Conservation (phyloP, 2,797 vertebrate genomes). For the Novumbra hubbsi region DNA sequence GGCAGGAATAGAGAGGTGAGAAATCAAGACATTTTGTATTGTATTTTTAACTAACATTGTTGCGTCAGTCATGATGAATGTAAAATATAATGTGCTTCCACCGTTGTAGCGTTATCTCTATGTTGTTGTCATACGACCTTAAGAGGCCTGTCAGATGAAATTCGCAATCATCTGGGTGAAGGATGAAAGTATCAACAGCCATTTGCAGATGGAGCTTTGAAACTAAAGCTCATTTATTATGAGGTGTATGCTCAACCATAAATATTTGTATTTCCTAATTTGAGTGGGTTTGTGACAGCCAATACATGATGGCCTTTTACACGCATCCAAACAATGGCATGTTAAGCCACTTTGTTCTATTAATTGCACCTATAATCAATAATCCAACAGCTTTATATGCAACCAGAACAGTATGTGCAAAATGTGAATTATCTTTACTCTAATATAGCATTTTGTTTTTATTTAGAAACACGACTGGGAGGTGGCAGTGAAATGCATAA, state of each 20-base stretch:
- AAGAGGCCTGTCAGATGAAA: conserved; percentile 56
- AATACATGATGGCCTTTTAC: no score
- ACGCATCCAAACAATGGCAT: not conserved
- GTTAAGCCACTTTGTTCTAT: not conserved
- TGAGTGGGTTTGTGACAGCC: not conserved
- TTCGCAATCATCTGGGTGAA: conserved; percentile 27
- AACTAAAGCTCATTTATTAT: not conserved
- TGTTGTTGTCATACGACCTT: conserved; percentile 67
- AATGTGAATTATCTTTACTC: not conserved
- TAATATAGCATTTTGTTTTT: not conserved
- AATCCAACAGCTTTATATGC: not conserved
- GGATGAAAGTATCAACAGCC: conserved; percentile 3
- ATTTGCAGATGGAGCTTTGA: not conserved
- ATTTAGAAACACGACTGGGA: conserved; percentile 92
- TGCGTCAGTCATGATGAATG: rapidly evolving
- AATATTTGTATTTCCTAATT: not conserved
- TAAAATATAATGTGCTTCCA: not conserved
- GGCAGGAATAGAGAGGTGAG: conserved; percentile 90
- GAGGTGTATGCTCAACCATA: not conserved
- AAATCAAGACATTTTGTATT: not conserved
- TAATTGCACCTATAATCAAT: not conserved
- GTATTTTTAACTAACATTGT: rapidly evolving
- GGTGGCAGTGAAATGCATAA: conserved; percentile 97
- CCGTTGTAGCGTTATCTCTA: conserved; percentile 20
- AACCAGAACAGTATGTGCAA: not conserved